Evolutionary conservation across 2,113 vertebrate species (phyloP), one percentile per base, ranked within the genome.

Genomic region (Dipodomys ordii): DNA sequence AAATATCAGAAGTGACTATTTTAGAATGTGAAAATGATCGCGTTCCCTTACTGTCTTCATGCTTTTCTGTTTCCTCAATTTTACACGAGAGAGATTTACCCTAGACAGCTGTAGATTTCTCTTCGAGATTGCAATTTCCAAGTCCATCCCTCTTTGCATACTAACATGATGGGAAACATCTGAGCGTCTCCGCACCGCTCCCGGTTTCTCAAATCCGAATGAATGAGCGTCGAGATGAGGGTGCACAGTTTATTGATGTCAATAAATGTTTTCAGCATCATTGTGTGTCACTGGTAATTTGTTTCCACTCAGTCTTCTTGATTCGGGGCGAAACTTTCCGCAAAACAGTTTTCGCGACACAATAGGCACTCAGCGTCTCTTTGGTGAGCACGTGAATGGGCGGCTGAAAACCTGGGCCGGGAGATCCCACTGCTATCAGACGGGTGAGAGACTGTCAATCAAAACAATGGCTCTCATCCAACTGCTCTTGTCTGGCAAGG

Each of bases 181-280:
- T 83, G 95, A 95, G 64, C 6, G 30, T 39, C n/a, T 67, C 53
- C 65, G 20, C 27, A 27, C 67, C 67, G 60, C 72, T 57, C 95
- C 27, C 62, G 62, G 25, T 90, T 88, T 86, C 65, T 49, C 23
- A 88, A 57, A 62, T 81, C 44, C 44, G 85, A 87, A 93, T 46
- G 87, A 83, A 46, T 87, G 78, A 62, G 76, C 44, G 53, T 89
- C 32, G 72, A 84, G 91, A 90, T 30, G 79, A 83, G 77, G 77
- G 77, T 53, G 53, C 77, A 64, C 3, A 46, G 69, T 57, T 77
- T 83, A 87, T 10, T 91, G 72, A 53, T 93, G 88, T 93, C 95
- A 90, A 73, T 94, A 89, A 86, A 73, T 92, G 82, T 92, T 96
- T 96, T 94, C 79, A 64, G 90, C 82, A 62, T 30, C 3, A n/a